Evolutionary conservation across 2,888 invertebrate species (phyloP), one percentile per base, ranked within the genome.

Genomic region (Lydus trimaculatus): DNA sequence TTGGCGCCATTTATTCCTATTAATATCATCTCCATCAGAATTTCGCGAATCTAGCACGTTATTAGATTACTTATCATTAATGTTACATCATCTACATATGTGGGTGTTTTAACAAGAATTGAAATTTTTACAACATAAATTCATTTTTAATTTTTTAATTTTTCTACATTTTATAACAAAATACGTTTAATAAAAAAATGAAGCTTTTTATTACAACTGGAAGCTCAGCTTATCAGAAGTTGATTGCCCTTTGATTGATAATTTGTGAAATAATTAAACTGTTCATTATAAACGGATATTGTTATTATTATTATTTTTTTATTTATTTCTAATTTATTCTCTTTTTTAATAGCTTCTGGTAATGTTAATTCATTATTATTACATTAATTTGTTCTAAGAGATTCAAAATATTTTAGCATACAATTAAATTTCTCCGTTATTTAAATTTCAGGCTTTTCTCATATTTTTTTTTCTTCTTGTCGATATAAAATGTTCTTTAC

Each of bases 221-320:
- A 23, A 52, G 23, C 13, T 23, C 8, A 13, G 23, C 52, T 52
- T 52, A 52, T 52, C 52, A 52, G 4, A 52, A 52, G 52, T 52
- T 52, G 52, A 52, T 52, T 52, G 52, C 52, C 52, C 52, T 25
- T 52, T 25, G 23, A 52, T 52, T 52, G 52, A 52, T 52, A 52
- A 52, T 52, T 23, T 13, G 23, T 23, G 25, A 52, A 52, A 25
- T 52, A 25, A 52, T 52, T 17, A 17, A 43, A 43, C 17, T 25
- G 52, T 52, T 52, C 25, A 52, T 1, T 52, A 25, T 52, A 52
- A 52, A 52, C 23, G 52, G 52, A 52, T 52, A 23, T 13, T 25
- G 20, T 52, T 52, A 13, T 52, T 52, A 3, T 52, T 25, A 23
- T 3, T 25, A 2, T 23, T 52, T 13, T 0, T 48, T 48, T 20